Conservation (phyloP, 2,888 invertebrate species). For the Ophioninae sp. region DNA sequence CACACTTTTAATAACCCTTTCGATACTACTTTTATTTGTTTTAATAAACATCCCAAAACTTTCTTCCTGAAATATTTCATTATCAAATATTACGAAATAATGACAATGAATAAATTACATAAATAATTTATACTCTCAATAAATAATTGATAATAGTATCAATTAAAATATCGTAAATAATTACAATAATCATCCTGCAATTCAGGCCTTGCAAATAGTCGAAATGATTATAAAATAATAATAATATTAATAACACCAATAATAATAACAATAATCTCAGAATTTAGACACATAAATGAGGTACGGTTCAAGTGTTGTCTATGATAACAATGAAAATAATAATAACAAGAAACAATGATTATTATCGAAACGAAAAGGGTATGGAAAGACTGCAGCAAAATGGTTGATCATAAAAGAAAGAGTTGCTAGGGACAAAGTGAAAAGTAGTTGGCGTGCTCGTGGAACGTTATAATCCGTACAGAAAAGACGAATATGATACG, state of each 20-base stretch:
- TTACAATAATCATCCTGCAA: not conserved
- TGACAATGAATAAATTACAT: too few species aligned
- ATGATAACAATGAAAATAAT: not conserved
- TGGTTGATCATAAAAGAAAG: slow-evolving; percentile 49
- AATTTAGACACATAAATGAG: not conserved
- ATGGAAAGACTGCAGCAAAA: slow-evolving; percentile 18
- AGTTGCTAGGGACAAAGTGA: slow-evolving; percentile 53
- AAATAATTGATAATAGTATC: not conserved
- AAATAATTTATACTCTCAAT: too few species aligned
- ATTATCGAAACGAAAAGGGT: slow-evolving; percentile 6
- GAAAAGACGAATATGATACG: slow-evolving; percentile 74
- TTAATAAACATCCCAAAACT: too few species aligned
- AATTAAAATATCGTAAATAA: not conserved
- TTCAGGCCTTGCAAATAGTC: not conserved
- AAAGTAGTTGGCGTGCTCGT: slow-evolving; percentile 72
- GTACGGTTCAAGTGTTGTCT: too few species aligned
- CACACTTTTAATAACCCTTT: too few species aligned
- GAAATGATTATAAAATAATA: not conserved
- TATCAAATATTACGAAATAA: too few species aligned
- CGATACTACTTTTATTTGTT: too few species aligned
- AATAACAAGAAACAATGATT: slow-evolving; percentile 11
- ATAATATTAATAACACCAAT: not conserved
- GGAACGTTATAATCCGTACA: slow-evolving; percentile 74
- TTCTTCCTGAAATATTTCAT: too few species aligned
- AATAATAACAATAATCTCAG: not conserved